phyloP scores from a whole-genome alignment of 2,888 invertebrate species.

The Cheiracanthium punctorium region DNA sequence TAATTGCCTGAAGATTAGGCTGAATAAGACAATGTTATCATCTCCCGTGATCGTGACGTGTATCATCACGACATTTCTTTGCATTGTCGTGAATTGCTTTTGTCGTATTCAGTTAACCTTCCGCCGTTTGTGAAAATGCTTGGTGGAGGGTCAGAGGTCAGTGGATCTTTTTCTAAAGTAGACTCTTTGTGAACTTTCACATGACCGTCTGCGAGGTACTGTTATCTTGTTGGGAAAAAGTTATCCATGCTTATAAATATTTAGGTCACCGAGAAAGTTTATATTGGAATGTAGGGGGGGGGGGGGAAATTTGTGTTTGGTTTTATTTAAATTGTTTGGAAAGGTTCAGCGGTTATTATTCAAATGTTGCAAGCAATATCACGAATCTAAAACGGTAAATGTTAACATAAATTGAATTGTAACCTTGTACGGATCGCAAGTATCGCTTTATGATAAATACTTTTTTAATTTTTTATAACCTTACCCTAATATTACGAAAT shows the following conservation, averaged over 20 bases:
- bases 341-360: no score
- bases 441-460: no score
- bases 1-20: constrained; percentile 36
- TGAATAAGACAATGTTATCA: constrained; percentile 61
- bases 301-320: no score
- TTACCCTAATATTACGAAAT: no score
- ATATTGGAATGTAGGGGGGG: neutral
- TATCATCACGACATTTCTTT: constrained; percentile 56
- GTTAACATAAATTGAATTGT: no score
- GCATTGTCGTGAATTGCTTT: constrained; percentile 53
- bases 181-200: constrained; percentile 39
- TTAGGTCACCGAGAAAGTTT: neutral
- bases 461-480: no score
- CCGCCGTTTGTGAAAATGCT: constrained; percentile 41
- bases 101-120: constrained; percentile 40
- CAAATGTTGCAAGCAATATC: no score
- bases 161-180: constrained; percentile 27
- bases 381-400: no score
- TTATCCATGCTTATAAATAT: neutral
- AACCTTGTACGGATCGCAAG: no score
- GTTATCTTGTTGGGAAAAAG: constrained; percentile 5
- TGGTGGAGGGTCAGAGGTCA: constrained; percentile 35
- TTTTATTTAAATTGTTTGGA: no score
- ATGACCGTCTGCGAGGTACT: constrained; percentile 12
- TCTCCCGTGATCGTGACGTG: constrained; percentile 31